These are phyloP conservation scores for Enteromius unitaeniatus DNA, from an alignment of 2,797 vertebrate species.

Conservation along the genomic window DNA sequence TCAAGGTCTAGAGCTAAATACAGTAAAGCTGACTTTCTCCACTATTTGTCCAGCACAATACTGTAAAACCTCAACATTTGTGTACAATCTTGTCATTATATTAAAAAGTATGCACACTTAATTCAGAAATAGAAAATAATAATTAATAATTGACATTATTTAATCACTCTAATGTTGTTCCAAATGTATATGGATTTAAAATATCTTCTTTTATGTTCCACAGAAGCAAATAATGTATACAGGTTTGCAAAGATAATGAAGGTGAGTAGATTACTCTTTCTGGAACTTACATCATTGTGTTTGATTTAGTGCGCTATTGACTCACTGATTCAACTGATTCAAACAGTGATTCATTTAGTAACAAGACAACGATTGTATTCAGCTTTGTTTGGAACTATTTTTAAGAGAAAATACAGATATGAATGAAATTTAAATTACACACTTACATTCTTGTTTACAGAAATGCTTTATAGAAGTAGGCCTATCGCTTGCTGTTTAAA, in stretches of 20 bases:
- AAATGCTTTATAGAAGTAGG: neutral
- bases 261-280: neutral
- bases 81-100: neutral
- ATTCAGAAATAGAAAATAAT: neutral
- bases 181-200: neutral
- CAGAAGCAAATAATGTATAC: too few species aligned
- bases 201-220: neutral
- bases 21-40: neutral
- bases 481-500: neutral
- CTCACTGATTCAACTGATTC: neutral
- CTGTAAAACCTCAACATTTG: neutral
- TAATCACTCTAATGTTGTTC: neutral
- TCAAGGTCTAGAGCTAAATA: neutral
- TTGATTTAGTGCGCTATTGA: neutral
- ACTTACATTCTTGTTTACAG: neutral
- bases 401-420: neutral
- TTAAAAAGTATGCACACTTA: neutral
- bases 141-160: too few species aligned
- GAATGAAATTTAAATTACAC: neutral
- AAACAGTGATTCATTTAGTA: neutral
- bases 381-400: neutral
- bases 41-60: constrained; percentile 4
- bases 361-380: neutral
- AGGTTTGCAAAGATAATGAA: neutral
- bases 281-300: neutral